Percentiles rank a stretch among this genome's conserved stretches.
phyloP scores from a whole-genome alignment of 2,113 vertebrate species.

The Myanophis thanlyinensis region DNA sequence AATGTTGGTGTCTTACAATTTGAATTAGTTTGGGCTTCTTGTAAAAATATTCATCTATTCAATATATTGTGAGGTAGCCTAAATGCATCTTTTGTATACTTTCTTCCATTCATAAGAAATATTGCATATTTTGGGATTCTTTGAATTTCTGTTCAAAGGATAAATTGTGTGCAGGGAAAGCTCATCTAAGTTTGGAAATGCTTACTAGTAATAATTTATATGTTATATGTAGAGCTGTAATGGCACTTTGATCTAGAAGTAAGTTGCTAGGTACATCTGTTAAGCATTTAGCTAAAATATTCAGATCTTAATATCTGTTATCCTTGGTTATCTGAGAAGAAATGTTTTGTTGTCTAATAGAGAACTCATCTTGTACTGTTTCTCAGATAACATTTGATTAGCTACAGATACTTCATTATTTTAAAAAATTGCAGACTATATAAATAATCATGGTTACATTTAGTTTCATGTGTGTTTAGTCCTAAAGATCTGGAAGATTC shows the following conservation, averaged over 20 bases:
- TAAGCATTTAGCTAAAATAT: constrained; percentile 1
- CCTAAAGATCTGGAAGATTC: background rate
- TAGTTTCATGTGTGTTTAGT: background rate
- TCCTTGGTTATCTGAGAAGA: background rate
- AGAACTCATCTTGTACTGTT: background rate
- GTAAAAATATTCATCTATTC: background rate
- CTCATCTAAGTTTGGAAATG: background rate
- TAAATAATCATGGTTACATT: background rate
- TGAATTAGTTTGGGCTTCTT: background rate
- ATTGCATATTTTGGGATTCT: background rate
- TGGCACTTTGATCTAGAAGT: background rate
- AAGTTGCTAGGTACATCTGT: background rate
- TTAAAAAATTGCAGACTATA: background rate
- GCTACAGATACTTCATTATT: background rate
- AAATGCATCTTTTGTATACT: background rate
- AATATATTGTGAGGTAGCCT: background rate
- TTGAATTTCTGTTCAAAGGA: background rate
- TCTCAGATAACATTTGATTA: background rate
- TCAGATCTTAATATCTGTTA: constrained; percentile 2
- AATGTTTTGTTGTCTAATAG: background rate
- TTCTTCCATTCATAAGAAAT: background rate
- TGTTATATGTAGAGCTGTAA: background rate
- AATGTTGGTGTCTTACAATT: background rate
- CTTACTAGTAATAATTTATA: background rate
- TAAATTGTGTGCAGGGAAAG: background rate